These are phyloP conservation scores for Halictus rubicundus DNA, from an alignment of 1,140 invertebrate species.

Conservation along the genomic window DNA sequence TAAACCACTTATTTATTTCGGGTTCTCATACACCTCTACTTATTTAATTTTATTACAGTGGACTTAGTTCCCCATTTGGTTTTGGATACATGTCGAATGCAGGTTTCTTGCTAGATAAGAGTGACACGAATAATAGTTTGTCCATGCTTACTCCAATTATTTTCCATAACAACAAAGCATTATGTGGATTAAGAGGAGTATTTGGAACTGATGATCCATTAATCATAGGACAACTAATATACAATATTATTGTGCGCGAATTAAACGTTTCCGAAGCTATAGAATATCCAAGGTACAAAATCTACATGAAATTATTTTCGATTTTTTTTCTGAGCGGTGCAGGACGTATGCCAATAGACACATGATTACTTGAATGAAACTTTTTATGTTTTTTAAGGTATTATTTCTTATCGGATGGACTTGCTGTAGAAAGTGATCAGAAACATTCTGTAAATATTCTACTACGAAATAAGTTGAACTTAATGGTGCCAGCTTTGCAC, in stretches of 20 bases:
- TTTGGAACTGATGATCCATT: constrained; percentile 73
- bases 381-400: constrained; percentile 62
- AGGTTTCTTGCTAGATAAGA: constrained; percentile 73
- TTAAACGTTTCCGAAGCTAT: constrained; percentile 73
- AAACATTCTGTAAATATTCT: constrained; percentile 63
- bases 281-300: constrained; percentile 74
- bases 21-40: neutral
- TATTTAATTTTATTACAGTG: constrained; percentile 55
- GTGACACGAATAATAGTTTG: constrained; percentile 66
- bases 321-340: no score
- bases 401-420: constrained; percentile 67
- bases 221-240: constrained; percentile 72
- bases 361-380: neutral
- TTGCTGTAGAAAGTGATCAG: constrained; percentile 72
- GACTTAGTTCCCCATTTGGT: constrained; percentile 70
- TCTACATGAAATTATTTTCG: neutral
- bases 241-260: constrained; percentile 70
- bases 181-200: constrained; percentile 70
- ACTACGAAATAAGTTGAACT: constrained; percentile 64
- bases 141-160: constrained; percentile 69
- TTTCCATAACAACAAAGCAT: constrained; percentile 63
- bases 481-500: constrained; percentile 55
- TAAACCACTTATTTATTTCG: constrained; percentile 12
- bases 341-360: neutral
- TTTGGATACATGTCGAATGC: constrained; percentile 64